Conservation (phyloP, 2,113 vertebrate species). For the Microtus richardsoni region DNA sequence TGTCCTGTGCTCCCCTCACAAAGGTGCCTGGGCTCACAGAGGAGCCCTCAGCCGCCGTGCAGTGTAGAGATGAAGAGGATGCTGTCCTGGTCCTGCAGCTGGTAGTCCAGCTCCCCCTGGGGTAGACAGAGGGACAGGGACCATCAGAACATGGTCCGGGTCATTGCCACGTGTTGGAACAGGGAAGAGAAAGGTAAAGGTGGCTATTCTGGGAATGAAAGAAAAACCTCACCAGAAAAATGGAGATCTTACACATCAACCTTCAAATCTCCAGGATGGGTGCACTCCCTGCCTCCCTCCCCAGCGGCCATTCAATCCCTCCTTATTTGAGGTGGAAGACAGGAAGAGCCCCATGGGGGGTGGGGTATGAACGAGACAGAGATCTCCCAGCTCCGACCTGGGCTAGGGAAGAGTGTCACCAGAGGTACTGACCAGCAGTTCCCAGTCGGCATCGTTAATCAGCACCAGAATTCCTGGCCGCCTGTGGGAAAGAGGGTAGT, state of each 20-base stretch:
- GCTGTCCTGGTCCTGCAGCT: conserved; percentile 95
- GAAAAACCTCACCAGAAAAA: neutral
- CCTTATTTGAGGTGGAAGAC: neutral
- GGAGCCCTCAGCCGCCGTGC: conserved; percentile 92
- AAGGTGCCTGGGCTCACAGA: conserved; percentile 55
- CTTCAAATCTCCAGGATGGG: neutral
- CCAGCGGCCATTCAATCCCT: neutral
- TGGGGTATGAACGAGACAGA: neutral
- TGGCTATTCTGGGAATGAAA: conserved; percentile 19
- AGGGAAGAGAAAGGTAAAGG: neutral
- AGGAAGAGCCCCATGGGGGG: neutral
- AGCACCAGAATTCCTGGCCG: conserved; percentile 98
- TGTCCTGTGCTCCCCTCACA: conserved; percentile 40
- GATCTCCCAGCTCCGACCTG: neutral
- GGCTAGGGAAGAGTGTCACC: neutral
- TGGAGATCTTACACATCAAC: neutral
- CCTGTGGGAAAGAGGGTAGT: conserved; percentile 87
- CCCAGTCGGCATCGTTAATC: conserved; percentile 98
- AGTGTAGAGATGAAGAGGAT: conserved; percentile 98
- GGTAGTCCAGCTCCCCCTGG: conserved; percentile 96
- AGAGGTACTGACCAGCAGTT: conserved; percentile 94
- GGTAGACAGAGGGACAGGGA: conserved; percentile 65
- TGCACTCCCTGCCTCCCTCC: no score
- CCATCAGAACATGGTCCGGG: neutral
- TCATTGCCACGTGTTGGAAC: neutral